Conservation (phyloP, 2,888 invertebrate species). For the Hololepta plana region DNA sequence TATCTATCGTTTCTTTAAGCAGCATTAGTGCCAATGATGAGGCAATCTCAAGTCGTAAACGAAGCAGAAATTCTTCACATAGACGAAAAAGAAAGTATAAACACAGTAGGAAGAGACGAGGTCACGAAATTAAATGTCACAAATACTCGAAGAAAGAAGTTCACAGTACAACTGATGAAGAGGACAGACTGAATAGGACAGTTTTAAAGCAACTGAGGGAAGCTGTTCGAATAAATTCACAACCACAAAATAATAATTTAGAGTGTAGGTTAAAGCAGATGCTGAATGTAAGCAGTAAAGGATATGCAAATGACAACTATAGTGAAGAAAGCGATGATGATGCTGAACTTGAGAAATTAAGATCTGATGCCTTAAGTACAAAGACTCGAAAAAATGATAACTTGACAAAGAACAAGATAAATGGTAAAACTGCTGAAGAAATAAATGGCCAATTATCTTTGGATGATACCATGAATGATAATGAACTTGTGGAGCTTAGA, state of each 20-base stretch:
- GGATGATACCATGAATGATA: constrained; percentile 14
- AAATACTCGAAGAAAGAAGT: too few relatives aligned
- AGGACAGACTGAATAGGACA: constrained; percentile 10
- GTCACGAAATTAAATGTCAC: too few relatives aligned
- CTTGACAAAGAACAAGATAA: background rate
- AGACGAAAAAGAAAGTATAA: too few relatives aligned
- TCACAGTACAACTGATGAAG: too few relatives aligned
- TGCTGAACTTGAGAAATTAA: constrained; percentile 23
- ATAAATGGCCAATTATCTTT: constrained; percentile 10
- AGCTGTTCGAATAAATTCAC: constrained; percentile 29
- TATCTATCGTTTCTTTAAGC: constrained; percentile 28
- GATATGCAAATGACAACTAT: constrained; percentile 2
- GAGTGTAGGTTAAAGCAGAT: constrained; percentile 20
- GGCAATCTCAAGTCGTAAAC: too few relatives aligned
- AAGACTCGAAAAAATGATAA: constrained; percentile 18
- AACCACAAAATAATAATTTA: constrained; percentile 17
- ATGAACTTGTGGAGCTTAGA: constrained; percentile 41
- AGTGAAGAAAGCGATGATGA: constrained; percentile 28
- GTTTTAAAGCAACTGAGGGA: constrained; percentile 30
- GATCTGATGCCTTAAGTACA: constrained; percentile 26
- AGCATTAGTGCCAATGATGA: constrained; percentile 22
- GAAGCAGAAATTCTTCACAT: too few relatives aligned
- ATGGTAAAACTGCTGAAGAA: constrained; percentile 15
- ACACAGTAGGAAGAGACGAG: too few relatives aligned
- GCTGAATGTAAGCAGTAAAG: constrained; percentile 12